phyloP scores from a whole-genome alignment of 2,797 vertebrate species.

The Bothrops alternatus region DNA sequence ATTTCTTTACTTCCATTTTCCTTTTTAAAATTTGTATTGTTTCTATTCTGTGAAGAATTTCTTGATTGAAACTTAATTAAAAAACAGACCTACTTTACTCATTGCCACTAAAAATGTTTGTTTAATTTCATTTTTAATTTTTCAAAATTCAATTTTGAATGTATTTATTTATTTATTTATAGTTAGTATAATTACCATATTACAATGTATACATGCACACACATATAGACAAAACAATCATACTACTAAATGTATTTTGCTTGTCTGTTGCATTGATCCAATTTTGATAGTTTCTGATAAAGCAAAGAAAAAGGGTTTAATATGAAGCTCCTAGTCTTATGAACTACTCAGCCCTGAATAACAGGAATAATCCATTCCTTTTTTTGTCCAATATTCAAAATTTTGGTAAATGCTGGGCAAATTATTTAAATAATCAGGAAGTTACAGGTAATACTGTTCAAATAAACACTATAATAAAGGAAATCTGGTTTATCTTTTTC shows the following conservation, averaged over 20 bases:
- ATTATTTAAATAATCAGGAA: background rate
- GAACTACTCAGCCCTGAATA: background rate
- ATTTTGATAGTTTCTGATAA: background rate
- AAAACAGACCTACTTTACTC: background rate
- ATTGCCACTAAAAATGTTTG: background rate
- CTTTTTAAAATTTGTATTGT: background rate
- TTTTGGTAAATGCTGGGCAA: background rate
- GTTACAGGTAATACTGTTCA: background rate
- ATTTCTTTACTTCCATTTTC: background rate
- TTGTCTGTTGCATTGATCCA: background rate
- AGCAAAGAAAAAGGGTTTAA: background rate
- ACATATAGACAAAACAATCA: background rate
- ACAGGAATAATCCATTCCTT: background rate
- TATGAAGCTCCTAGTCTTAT: background rate
- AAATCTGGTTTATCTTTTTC: background rate
- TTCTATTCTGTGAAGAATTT: background rate
- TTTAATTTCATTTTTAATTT: background rate
- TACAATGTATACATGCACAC: background rate
- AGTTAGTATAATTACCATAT: background rate
- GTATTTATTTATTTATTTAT: background rate
- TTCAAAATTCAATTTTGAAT: background rate
- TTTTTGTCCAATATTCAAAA: background rate
- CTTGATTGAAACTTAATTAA: background rate
- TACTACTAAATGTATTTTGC: background rate
- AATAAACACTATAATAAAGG: background rate